Percentiles rank a stretch among this genome's conserved stretches.
These are phyloP conservation scores for Tursiops truncatus DNA, from an alignment of 2,113 vertebrate species.

Conservation along the genomic window DNA sequence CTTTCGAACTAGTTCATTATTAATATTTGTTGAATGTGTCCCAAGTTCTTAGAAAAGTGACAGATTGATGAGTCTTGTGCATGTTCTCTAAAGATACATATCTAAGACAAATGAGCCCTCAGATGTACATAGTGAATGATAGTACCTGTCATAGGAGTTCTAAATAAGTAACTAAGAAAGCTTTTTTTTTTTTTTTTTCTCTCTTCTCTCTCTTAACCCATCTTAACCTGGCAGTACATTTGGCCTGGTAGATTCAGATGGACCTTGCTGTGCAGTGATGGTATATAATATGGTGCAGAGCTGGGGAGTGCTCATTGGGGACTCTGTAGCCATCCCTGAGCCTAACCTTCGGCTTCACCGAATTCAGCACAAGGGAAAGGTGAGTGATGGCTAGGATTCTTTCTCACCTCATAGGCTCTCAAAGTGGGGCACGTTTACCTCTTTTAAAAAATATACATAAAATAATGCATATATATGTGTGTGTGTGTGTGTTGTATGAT, in stretches of 20 bases:
- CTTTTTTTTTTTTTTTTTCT: not conserved
- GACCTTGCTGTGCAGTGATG: constrained; percentile 90
- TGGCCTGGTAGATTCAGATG: constrained; percentile 91
- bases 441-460: not conserved
- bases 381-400: constrained; percentile 68
- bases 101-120: not conserved
- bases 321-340: constrained; percentile 93
- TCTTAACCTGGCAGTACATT: constrained; percentile 86
- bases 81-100: not conserved
- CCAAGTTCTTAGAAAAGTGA: constrained; percentile 24
- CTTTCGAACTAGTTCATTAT: constrained; percentile 4
- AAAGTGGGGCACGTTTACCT: not conserved
- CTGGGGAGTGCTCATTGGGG: constrained; percentile 94
- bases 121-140: not conserved
- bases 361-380: constrained; percentile 90
- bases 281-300: constrained; percentile 93
- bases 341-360: constrained; percentile 89
- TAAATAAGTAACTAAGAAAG: constrained; percentile 7
- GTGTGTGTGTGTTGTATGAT: not conserved
- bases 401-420: not conserved
- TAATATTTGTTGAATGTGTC: not conserved
- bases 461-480: not conserved
- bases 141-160: not conserved
- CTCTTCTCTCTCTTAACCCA: not conserved
- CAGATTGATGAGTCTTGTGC: not conserved